These are phyloP conservation scores for Sisyra terminalis DNA, from an alignment of 2,888 invertebrate species.

Conservation along the genomic window DNA sequence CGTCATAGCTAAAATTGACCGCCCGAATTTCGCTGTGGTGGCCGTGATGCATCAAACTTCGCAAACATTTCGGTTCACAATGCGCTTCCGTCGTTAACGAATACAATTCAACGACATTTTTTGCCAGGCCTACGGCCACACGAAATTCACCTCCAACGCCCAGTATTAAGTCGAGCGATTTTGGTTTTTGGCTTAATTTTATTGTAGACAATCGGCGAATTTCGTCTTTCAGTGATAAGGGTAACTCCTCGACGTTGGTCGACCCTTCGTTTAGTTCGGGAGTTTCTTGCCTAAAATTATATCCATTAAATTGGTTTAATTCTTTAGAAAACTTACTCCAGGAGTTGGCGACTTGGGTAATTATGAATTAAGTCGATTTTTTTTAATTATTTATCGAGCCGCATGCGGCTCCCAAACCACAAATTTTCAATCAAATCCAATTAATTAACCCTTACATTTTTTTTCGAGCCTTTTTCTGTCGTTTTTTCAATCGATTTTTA, in stretches of 20 bases:
- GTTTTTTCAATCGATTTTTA: slow-evolving; percentile 49
- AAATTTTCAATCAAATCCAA: too few relatives aligned
- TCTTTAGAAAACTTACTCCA: too few relatives aligned
- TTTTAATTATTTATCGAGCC: too few relatives aligned
- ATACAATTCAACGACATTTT: slow-evolving; percentile 62
- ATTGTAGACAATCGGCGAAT: slow-evolving; percentile 49
- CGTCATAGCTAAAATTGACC: slow-evolving; percentile 81
- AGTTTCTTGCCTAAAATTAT: too few relatives aligned
- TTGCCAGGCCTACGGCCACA: slow-evolving; percentile 44
- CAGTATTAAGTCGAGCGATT: slow-evolving; percentile 49
- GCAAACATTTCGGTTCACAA: slow-evolving; percentile 37
- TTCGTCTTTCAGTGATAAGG: slow-evolving; percentile 50
- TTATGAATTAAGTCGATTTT: too few relatives aligned
- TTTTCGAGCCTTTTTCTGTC: slow-evolving; percentile 57
- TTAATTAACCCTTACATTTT: slow-evolving; percentile 33
- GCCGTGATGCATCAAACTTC: slow-evolving; percentile 55
- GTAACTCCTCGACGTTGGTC: slow-evolving; percentile 14
- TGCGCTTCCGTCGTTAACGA: slow-evolving; percentile 32
- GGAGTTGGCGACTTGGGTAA: too few relatives aligned
- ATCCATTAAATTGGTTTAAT: too few relatives aligned
- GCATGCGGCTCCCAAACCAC: too few relatives aligned
- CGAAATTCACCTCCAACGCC: slow-evolving; percentile 58
- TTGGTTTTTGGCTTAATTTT: slow-evolving; percentile 46
- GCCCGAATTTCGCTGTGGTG: slow-evolving; percentile 83
- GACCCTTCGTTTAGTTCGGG: too few relatives aligned